Evolutionary conservation across 1,140 invertebrate species (phyloP).

Genomic region (Telenomus remus): DNA sequence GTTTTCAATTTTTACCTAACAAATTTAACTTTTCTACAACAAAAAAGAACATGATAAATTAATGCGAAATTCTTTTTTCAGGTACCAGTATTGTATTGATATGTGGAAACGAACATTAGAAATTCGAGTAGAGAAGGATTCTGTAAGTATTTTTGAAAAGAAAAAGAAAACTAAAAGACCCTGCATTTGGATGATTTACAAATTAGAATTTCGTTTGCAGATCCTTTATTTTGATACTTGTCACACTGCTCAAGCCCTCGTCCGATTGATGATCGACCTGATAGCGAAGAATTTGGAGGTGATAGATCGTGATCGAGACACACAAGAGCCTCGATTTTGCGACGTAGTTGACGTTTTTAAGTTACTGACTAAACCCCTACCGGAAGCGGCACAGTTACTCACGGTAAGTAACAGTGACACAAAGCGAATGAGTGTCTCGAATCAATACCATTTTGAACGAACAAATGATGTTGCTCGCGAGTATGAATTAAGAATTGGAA

Average conservation of each 20-base stretch:
- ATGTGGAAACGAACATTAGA: conserved; percentile 88
- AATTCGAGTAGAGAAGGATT: conserved; percentile 86
- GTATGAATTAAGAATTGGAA: conserved; percentile 10
- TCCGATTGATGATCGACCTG: conserved; percentile 86
- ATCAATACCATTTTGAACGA: too few species aligned
- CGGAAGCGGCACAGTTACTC: conserved; percentile 79
- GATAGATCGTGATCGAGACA: conserved; percentile 74
- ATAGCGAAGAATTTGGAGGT: conserved; percentile 79
- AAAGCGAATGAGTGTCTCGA: not conserved
- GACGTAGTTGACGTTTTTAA: conserved; percentile 85
- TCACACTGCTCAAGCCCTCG: conserved; percentile 87
- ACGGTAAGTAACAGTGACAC: conserved; percentile 62
- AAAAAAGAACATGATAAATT: too few species aligned
- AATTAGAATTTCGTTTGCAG: conserved; percentile 54
- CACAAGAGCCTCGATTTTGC: conserved; percentile 79
- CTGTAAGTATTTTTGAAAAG: conserved; percentile 70
- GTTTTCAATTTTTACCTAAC: not conserved
- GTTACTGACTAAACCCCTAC: conserved; percentile 79
- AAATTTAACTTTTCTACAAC: too few species aligned
- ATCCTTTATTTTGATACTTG: conserved; percentile 84
- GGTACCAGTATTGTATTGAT: conserved; percentile 90
- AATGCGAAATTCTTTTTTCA: conserved; percentile 23
- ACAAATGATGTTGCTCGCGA: too few species aligned
- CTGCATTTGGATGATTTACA: conserved; percentile 5
- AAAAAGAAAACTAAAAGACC: conserved; percentile 1